Evolutionary conservation across 2,113 vertebrate genomes (phyloP).

Genomic region (Plectropomus leopardus): DNA sequence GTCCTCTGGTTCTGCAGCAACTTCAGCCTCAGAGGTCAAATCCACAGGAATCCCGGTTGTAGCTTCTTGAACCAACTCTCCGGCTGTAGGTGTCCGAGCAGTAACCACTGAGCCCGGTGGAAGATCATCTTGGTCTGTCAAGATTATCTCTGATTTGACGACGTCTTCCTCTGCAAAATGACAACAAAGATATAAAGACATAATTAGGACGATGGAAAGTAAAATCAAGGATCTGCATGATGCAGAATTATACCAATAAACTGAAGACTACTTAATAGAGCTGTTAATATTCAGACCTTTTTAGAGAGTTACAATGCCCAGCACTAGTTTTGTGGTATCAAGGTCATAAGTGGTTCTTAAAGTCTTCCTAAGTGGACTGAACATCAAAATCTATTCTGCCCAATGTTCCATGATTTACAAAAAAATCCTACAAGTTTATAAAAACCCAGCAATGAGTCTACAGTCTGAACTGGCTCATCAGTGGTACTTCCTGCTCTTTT

Average conservation of each 20-base stretch:
- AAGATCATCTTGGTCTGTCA: not conserved
- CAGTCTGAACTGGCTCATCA: no score
- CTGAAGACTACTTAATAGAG: not conserved
- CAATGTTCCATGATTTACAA: no score
- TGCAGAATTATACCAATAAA: not conserved
- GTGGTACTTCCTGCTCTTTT: no score
- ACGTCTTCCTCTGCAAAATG: slow-evolving; percentile 16
- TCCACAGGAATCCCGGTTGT: slow-evolving; percentile 1
- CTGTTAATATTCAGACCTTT: no score
- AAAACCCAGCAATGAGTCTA: no score
- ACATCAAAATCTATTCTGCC: no score
- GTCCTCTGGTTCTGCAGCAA: not conserved
- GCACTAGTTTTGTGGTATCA: no score
- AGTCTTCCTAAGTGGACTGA: no score
- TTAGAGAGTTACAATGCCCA: no score
- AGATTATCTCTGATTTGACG: not conserved
- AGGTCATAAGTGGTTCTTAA: no score
- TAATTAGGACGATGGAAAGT: not conserved
- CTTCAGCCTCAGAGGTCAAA: slow-evolving; percentile 12
- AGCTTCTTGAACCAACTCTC: not conserved
- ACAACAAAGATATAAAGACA: not conserved
- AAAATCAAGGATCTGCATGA: not conserved
- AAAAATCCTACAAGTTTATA: no score
- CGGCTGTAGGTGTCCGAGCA: not conserved
- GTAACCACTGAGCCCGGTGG: not conserved